Evolutionary conservation across 2,113 vertebrate species (phyloP), one percentile per base, ranked within the genome.

Genomic region (Oplegnathus fasciatus): DNA sequence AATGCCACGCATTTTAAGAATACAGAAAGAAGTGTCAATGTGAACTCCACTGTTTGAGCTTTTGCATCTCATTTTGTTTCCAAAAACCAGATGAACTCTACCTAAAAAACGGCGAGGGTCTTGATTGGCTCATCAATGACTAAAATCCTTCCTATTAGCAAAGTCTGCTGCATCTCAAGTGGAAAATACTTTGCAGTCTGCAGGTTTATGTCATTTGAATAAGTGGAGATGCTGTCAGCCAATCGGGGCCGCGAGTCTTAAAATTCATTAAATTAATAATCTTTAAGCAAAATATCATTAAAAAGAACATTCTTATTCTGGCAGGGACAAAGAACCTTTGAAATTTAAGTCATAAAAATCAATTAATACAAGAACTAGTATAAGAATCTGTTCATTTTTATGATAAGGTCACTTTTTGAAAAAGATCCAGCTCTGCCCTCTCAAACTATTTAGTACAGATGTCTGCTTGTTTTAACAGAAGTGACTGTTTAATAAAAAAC

Each of bases 1-100:
- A 57, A 76, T 69, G 28, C 42, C 6, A 24, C 8, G 22, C 50
- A 72, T 78, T 77, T 76, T 32, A 70, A 34, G 69, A 69, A 75
- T 18, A 42, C 42, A 15, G 37, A 30, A 68, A 44, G n/a, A 2
- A 6, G 28, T 64, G 22, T 62, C 62, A 15, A 1, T 26, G 4
- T 80, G 5, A 54, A 11, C 7, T 3, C 44, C 22, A 18, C n/a
- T 20, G 0, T 42, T 74, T 30, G 8, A 20, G 17, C 17, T 30
- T 67, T 26, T 30, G 42, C 37, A 61, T 9, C 10, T 46, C 17
- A 11, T n/a, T n/a, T 44, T 26, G 9, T n/a, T 6, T 46, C 5
- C 14, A 42, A 42, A 9, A 44, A 15, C 24, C 24, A 65, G 22
- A 7, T 9, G 11, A 55, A 17, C 2, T 28, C n/a, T 28, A 62